Evolutionary conservation across 2,888 invertebrate species (phyloP), one percentile per base, ranked within the genome.

Genomic region (Erannis defoliaria): DNA sequence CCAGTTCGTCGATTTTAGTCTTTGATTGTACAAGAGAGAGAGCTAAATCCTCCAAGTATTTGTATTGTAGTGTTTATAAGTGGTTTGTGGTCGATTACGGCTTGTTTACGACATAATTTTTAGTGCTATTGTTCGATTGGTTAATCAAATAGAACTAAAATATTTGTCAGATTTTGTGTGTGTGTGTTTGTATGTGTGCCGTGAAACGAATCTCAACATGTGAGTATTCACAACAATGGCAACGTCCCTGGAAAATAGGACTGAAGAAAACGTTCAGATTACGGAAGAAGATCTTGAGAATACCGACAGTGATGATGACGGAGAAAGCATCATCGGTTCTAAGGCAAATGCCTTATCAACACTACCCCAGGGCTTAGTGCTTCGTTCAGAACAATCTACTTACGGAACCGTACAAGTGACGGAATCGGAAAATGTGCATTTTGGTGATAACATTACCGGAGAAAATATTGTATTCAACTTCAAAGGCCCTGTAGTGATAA

Each of bases 401-500:
- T 80, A 95, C 69, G 95, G 95, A 49, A 95, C 94, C 75, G 94
- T 96, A 23, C 94, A 94, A 19, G 94, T 97, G 1, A 93, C 92
- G 29, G 94, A 96, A 73, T 96, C 96, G 0, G 94, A 94, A 23
- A 95, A 96, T 80, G 95, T 97, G 1, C 96, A 96, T 68, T 95
- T 97, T 71, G 97, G 97, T 5, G 46, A 46, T n/a, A 46, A 33
- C 6, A 46, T 46, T 8, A 31, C 31, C 1, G 46, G 46, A 6
- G 46, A 46, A 0, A 96, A 96, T 73, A 96, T 95, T 74, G 96
- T 96, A 5, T 95, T 46, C 31, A 46, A 95, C 75, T 96, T 96
- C 76, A 95, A 96, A 77, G 96, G 96, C 5, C 96, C 96, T 45
- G 96, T 97, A 14, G 96, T 95, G 31, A 96, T 97, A 71, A 96